Evolutionary conservation across 2,797 vertebrate species (phyloP).

Genomic region (Fratercula arctica): DNA sequence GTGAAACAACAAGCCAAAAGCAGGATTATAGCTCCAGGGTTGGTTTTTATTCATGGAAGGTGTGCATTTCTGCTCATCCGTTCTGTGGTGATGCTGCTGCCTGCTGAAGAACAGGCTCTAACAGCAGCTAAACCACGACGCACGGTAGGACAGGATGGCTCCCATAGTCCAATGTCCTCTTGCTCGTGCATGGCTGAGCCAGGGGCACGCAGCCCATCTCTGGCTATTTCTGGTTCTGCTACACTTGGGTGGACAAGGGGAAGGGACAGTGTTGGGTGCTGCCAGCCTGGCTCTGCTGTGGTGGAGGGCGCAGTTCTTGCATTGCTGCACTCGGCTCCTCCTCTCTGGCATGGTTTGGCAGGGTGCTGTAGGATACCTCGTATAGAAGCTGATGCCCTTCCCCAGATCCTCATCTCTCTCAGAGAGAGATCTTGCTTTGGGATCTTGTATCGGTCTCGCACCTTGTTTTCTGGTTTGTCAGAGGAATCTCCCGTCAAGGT

Average conservation of each 20-base stretch:
- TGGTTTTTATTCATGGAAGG: background rate
- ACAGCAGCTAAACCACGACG: fast-evolving
- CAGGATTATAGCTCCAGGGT: background rate
- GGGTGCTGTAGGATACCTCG: fast-evolving
- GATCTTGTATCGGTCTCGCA: fast-evolving
- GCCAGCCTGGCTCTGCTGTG: background rate
- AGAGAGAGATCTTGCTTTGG: background rate
- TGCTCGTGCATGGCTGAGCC: fast-evolving
- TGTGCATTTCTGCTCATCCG: background rate
- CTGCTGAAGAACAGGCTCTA: background rate
- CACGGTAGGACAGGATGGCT: background rate
- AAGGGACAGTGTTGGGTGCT: background rate
- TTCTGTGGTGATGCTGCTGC: background rate
- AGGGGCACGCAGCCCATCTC: background rate
- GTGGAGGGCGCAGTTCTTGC: background rate
- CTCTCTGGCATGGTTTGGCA: background rate
- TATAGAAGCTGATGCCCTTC: background rate
- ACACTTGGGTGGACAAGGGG: background rate
- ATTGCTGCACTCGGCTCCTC: background rate
- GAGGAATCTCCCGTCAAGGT: background rate
- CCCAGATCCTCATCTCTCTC: background rate
- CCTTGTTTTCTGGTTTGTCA: background rate
- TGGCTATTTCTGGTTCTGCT: background rate
- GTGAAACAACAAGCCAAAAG: background rate
- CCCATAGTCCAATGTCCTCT: background rate